Evolutionary conservation across 2,888 invertebrate genomes (phyloP).

Genomic region (Ctenicera cuprea): DNA sequence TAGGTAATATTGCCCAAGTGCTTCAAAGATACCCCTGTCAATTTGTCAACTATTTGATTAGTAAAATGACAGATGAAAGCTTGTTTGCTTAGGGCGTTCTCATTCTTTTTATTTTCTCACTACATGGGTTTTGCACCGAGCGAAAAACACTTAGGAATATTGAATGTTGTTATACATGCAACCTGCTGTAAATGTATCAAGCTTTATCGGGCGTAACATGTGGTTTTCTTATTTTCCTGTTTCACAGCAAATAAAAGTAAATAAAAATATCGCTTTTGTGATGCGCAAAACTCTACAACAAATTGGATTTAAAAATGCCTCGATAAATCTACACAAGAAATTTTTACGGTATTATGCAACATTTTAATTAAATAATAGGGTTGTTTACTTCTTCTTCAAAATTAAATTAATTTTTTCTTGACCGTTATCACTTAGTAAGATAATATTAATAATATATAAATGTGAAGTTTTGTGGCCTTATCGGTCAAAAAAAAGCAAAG

Average conservation of each 20-base stretch:
- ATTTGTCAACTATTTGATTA: slow-evolving; percentile 26
- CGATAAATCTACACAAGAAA: no score
- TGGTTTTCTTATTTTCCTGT: slow-evolving; percentile 3
- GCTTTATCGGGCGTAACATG: slow-evolving; percentile 24
- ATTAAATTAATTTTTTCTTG: no score
- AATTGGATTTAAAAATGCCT: not conserved
- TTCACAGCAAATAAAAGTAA: not conserved
- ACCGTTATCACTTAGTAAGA: no score
- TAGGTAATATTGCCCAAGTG: slow-evolving; percentile 9
- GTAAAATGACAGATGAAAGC: slow-evolving; percentile 6
- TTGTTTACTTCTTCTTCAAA: no score
- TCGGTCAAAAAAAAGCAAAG: no score
- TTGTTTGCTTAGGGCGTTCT: not conserved
- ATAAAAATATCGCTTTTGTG: not conserved
- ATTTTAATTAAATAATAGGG: no score
- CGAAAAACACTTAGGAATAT: slow-evolving; percentile 10
- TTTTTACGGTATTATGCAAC: no score
- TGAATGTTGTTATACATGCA: slow-evolving; percentile 10
- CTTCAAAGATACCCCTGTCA: slow-evolving; percentile 17
- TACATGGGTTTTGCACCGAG: not conserved
- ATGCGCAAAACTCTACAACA: not conserved
- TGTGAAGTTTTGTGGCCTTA: no score
- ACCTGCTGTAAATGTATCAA: slow-evolving; percentile 8
- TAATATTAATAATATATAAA: no score
- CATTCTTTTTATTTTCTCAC: not conserved